Conservation (phyloP, 2,888 invertebrate genomes). For the Ochropleura leucogaster region DNA sequence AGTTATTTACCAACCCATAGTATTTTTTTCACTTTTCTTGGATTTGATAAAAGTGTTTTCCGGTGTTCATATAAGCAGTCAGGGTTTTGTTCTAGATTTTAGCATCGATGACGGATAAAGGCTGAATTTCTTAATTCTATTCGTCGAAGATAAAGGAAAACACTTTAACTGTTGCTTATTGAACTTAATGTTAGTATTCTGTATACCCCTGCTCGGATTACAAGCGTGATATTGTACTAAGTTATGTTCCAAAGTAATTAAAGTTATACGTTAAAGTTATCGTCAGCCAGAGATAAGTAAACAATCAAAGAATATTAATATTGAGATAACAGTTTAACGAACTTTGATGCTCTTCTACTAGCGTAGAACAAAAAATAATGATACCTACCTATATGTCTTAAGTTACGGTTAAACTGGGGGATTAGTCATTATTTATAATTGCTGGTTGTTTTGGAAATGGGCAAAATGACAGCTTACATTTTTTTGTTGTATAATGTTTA, state of each 20-base stretch:
- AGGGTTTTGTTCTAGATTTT: too few species aligned
- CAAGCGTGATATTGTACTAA: neutral
- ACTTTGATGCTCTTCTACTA: slow-evolving; percentile 80
- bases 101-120: too few species aligned
- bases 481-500: neutral
- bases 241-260: slow-evolving; percentile 66
- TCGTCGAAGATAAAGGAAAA: too few species aligned
- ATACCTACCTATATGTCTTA: slow-evolving; percentile 2
- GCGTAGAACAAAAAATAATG: slow-evolving; percentile 78
- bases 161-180: too few species aligned
- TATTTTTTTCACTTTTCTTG: too few species aligned
- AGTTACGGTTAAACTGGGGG: slow-evolving; percentile 23
- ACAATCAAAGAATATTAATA: slow-evolving; percentile 88
- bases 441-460: neutral
- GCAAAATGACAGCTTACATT: neutral
- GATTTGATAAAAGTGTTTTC: neutral
- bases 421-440: slow-evolving; percentile 37
- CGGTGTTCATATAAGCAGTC: neutral
- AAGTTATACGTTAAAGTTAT: slow-evolving; percentile 71
- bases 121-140: too few species aligned
- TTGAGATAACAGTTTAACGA: slow-evolving; percentile 85
- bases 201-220: neutral
- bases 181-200: neutral
- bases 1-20: slow-evolving; percentile 51
- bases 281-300: slow-evolving; percentile 80